A percentile compares a stretch with the other conserved stretches of the same genome.
These are phyloP conservation scores for Muscicapa comitata DNA, from an alignment of 2,797 vertebrate species.

Conservation along the genomic window DNA sequence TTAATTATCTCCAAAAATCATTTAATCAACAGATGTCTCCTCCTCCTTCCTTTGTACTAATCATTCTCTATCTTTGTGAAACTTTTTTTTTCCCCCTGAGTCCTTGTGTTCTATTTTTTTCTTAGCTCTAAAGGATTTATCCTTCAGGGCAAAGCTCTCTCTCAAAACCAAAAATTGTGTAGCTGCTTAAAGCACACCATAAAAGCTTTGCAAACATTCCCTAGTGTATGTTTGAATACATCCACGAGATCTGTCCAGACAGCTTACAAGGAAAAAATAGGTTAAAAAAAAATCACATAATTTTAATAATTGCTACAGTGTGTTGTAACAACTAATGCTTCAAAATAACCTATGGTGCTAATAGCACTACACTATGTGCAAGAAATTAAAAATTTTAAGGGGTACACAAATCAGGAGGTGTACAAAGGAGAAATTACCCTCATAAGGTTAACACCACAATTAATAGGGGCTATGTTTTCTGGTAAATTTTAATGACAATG, in stretches of 20 bases:
- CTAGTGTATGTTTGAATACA: conserved; percentile 41
- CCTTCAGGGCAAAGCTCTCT: conserved; percentile 64
- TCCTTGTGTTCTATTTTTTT: conserved; percentile 65
- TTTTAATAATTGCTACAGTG: conserved; percentile 35
- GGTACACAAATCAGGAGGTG: not conserved
- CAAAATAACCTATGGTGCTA: not conserved
- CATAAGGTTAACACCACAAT: fast-evolving
- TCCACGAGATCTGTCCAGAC: conserved; percentile 4
- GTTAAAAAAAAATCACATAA: not conserved
- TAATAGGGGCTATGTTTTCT: not conserved
- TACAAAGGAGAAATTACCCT: not conserved
- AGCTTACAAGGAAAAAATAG: not conserved
- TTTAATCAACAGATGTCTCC: conserved; percentile 76
- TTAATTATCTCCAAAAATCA: conserved; percentile 79
- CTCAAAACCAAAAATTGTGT: conserved; percentile 44
- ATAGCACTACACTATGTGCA: not conserved
- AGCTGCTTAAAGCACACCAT: conserved; percentile 45
- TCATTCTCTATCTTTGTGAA: conserved; percentile 58
- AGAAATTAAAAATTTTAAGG: not conserved
- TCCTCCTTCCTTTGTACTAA: conserved; percentile 73
- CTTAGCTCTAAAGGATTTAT: conserved; percentile 67
- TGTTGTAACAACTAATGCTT: not conserved
- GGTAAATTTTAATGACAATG: not conserved
- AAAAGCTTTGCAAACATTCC: conserved; percentile 59
- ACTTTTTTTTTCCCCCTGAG: not conserved